phyloP scores from a whole-genome alignment of 2,797 vertebrate species.

The Phrynocephalus vlangalii region DNA sequence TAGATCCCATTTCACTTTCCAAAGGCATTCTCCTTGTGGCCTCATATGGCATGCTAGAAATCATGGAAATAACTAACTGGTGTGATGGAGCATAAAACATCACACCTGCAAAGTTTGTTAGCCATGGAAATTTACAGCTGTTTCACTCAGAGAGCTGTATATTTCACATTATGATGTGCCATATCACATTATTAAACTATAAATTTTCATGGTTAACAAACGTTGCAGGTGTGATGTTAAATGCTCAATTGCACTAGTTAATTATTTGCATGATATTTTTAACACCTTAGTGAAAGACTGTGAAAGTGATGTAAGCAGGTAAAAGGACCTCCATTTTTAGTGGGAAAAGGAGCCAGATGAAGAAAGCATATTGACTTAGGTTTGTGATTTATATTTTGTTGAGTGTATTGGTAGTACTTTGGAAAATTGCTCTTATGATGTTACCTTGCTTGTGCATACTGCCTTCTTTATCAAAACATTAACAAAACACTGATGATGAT shows the following conservation, averaged over 20 bases:
- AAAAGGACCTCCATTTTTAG: neutral
- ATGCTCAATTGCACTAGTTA: constrained; percentile 59
- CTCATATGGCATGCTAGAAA: constrained; percentile 47
- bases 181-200: constrained; percentile 50
- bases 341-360: accelerated
- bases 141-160: constrained; percentile 35
- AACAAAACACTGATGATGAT: neutral
- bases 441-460: too few species aligned
- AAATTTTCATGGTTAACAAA: constrained; percentile 63
- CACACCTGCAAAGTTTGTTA: constrained; percentile 63
- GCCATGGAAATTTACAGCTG: constrained; percentile 63
- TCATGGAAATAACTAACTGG: constrained; percentile 34
- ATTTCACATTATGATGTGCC: constrained; percentile 33
- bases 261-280: constrained; percentile 62
- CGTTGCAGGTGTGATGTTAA: constrained; percentile 63
- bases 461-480: neutral
- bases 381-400: constrained; percentile 1
- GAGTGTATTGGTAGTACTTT: neutral
- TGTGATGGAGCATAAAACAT: constrained; percentile 25
- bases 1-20: constrained; percentile 39
- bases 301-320: constrained; percentile 33
- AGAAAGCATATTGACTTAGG: neutral
- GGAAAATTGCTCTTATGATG: too few species aligned
- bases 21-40: constrained; percentile 14
- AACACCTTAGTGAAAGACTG: constrained; percentile 45